Base-by-base conservation (phyloP, 92 coral and sea anemone genomes). In the Plumapathes pennacea region DNA sequence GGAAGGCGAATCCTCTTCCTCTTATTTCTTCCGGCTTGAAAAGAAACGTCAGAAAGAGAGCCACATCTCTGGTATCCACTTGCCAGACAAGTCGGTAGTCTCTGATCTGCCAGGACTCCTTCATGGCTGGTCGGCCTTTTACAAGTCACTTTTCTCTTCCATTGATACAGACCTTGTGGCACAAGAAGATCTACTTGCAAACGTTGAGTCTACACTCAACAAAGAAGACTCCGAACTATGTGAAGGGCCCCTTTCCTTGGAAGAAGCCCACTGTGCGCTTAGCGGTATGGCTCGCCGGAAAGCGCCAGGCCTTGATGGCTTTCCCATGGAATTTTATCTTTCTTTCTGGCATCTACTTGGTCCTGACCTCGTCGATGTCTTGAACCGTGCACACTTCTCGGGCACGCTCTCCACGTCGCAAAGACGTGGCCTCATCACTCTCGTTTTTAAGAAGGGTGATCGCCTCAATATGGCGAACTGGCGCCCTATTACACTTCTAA, bases 401-500 rank as follows among this genome's bases (percentile, higher is more conserved):
- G 38, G 38, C 32, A 18, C 12, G 10, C 22, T 52, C 12, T 22
- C 59, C 8, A 9, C 13, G n/a, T 22, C 59, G 13, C 81, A 74
- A 46, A 58, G 64, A 13, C 39, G 47, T 0, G 81, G 81, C 15
- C 13, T 58, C 4, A 63, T 74, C 28, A 63, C 66, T 2, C 33
- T 74, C 10, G 24, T 74, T 9, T 60, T 10, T 23, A 74, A 74
- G 32, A 42, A 40, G 27, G 57, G 48, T 1, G 64, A 51, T 29
- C 46, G 28, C 14, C n/a, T 43, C 3, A 38, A 52, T 3, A 39
- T 29, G 15, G 41, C 50, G 13, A 74, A 65, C 30, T 75, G 76
- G 69, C 51, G 83, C 6, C 83, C 75, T 10, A 75, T 75, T 17
- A 65, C 63, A 3, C 62, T 69, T 0, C 51, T 77, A 3, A 44